Conservation (phyloP, 1,140 invertebrate genomes). For the Hylaeus anthracinus region DNA sequence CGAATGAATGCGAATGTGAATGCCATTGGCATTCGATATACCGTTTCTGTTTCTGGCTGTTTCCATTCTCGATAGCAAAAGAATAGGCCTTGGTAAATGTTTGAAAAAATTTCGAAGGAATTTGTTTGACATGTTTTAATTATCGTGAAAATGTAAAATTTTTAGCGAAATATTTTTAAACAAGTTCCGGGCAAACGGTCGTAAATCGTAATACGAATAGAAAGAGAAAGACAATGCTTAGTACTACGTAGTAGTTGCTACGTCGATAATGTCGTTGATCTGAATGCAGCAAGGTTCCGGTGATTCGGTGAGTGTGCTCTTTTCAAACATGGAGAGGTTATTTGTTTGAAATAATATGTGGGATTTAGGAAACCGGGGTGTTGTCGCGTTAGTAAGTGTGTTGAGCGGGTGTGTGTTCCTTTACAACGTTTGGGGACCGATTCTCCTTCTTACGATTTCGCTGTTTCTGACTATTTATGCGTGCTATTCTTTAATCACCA, state of each 20-base stretch:
- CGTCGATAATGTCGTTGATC: conserved; percentile 55
- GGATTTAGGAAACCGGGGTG: conserved; percentile 72
- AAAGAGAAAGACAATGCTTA: neutral
- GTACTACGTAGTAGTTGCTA: conserved; percentile 17
- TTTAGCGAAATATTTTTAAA: neutral
- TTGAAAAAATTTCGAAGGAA: neutral
- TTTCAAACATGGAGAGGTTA: conserved; percentile 77
- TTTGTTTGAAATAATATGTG: conserved; percentile 78
- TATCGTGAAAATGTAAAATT: neutral
- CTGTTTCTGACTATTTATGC: conserved; percentile 70
- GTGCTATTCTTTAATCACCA: conserved; percentile 73
- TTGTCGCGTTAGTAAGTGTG: conserved; percentile 71
- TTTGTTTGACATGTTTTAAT: neutral
- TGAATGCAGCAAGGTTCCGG: conserved; percentile 50
- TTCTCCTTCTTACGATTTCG: conserved; percentile 68
- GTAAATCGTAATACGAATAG: neutral
- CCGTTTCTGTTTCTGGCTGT: neutral
- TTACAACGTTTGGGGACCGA: conserved; percentile 72
- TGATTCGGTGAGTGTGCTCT: conserved; percentile 62
- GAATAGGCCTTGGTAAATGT: neutral
- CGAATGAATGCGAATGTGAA: no score
- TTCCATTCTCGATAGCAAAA: neutral
- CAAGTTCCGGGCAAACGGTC: neutral
- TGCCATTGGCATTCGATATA: no score
- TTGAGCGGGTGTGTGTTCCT: conserved; percentile 72